phyloP scores from a whole-genome alignment of 2,797 vertebrate species.

The Gymnothorax javanicus region DNA sequence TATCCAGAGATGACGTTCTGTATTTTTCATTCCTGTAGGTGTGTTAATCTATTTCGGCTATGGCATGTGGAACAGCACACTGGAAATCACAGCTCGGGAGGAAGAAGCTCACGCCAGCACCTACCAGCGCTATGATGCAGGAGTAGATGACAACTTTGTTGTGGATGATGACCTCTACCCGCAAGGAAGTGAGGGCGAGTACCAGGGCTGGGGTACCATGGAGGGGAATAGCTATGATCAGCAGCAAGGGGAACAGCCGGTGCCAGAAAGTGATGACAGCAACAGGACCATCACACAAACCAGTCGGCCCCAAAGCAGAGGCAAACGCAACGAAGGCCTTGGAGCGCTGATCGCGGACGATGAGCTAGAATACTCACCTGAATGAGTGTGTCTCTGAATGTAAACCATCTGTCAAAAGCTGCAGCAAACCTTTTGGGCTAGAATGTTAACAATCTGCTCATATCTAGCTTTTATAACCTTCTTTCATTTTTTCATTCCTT shows the following conservation, averaged over 20 bases:
- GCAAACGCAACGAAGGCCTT: constrained; percentile 73
- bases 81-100: constrained; percentile 86
- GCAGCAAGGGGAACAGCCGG: constrained; percentile 44
- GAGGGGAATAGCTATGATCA: constrained; percentile 79
- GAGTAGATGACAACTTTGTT: constrained; percentile 86
- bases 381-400: constrained; percentile 67
- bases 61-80: constrained; percentile 93
- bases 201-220: constrained; percentile 80
- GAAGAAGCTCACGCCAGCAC: constrained; percentile 90
- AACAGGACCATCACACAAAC: constrained; percentile 68
- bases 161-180: constrained; percentile 70
- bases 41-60: constrained; percentile 92
- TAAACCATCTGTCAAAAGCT: constrained; percentile 59
- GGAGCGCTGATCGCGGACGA: constrained; percentile 77
- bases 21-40: constrained; percentile 85
- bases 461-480: constrained; percentile 26
- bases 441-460: constrained; percentile 61
- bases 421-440: constrained; percentile 71
- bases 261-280: constrained; percentile 25
- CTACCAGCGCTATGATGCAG: constrained; percentile 90
- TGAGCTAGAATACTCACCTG: constrained; percentile 73
- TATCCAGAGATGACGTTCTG: constrained; percentile 42
- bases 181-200: constrained; percentile 66
- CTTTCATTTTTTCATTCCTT: constrained; percentile 37
- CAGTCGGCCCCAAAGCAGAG: constrained; percentile 75